phyloP scores from a whole-genome alignment of 2,797 vertebrate genomes.

The Sebastes minor region DNA sequence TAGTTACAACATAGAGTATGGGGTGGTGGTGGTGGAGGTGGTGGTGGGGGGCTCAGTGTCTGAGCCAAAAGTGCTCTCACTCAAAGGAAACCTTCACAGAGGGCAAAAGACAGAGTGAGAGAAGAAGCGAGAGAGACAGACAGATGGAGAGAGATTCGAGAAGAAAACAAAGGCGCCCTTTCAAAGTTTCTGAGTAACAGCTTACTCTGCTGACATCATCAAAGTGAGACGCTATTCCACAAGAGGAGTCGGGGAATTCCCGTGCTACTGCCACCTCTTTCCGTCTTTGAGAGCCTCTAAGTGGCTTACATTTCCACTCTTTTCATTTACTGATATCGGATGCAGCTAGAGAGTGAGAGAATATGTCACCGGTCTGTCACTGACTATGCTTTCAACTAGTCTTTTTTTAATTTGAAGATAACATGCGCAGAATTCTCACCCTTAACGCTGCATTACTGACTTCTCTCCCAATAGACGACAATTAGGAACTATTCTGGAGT shows the following conservation, averaged over 20 bases:
- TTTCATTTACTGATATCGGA: slow-evolving; percentile 58
- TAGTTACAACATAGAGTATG: slow-evolving; percentile 63
- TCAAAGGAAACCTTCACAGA: slow-evolving; percentile 48
- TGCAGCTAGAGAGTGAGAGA: slow-evolving; percentile 13
- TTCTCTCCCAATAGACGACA: background rate
- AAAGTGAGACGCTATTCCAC: slow-evolving; percentile 66
- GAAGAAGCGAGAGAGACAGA: slow-evolving; percentile 19
- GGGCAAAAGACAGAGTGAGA: slow-evolving; percentile 22
- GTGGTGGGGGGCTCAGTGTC: background rate
- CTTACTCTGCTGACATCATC: slow-evolving; percentile 74
- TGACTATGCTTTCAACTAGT: slow-evolving; percentile 8
- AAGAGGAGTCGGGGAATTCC: slow-evolving; percentile 59
- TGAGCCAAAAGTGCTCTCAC: slow-evolving; percentile 47
- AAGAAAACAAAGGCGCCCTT: slow-evolving; percentile 65
- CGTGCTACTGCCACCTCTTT: slow-evolving; percentile 42
- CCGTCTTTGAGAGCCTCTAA: slow-evolving; percentile 39
- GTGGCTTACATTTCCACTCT: slow-evolving; percentile 48
- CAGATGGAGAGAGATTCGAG: slow-evolving; percentile 8
- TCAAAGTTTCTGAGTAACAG: slow-evolving; percentile 55
- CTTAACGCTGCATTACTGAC: slow-evolving; percentile 10
- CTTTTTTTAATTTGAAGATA: slow-evolving; percentile 20
- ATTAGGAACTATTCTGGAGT: background rate
- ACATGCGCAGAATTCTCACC: background rate
- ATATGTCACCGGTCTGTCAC: slow-evolving; percentile 1
- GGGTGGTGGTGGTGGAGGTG: background rate